Evolutionary conservation across 2,797 vertebrate species (phyloP), one percentile per base, ranked within the genome.

Genomic region (Malacoctenus gilli): DNA sequence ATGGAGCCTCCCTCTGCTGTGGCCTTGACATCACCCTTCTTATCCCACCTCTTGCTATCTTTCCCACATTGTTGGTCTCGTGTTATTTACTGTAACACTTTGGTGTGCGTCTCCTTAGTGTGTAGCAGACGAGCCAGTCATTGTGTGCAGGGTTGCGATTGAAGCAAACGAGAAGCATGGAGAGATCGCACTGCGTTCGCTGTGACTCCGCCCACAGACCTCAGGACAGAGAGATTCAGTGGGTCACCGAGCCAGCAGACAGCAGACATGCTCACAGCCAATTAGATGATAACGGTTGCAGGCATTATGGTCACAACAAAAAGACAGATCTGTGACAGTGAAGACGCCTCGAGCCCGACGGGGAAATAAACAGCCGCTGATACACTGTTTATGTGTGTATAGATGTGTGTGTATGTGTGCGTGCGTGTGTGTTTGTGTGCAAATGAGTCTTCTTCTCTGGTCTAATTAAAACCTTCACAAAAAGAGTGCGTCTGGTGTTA

Each of bases 381-480:
- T 48, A 40, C 25, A 20, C 28, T 22, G 30, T 52, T 52, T 32
- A 38, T 28, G 25, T 28, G 25, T 28, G 25, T n/a, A n/a, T 2
- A 9, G 6, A 9, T 28, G 25, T 28, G 25, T 28, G 25, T 28
- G 25, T 28, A 9, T 28, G 25, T 28, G 25, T 28, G 25, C 9
- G 25, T 28, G 25, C 9, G 25, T 28, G 25, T 28, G 25, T 28
- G 25, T 28, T 5, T 28, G 8, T 8, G 22, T 23, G 8, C 22
- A 8, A 4, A 23, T 8, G 22, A 6, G 1, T 28, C 9, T 28
- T 44, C 31, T 22, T 72, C 37, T 64, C 40, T 53, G 38, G 39
- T 77, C 57, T 86, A 73, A 86, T 85, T 82, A 79, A 83, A 78
- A 74, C 13, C 25, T 68, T 55, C 44, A 57, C 41, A 55, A 43